Evolutionary conservation across 2,888 invertebrate genomes (phyloP).

Genomic region (Sipha maydis): DNA sequence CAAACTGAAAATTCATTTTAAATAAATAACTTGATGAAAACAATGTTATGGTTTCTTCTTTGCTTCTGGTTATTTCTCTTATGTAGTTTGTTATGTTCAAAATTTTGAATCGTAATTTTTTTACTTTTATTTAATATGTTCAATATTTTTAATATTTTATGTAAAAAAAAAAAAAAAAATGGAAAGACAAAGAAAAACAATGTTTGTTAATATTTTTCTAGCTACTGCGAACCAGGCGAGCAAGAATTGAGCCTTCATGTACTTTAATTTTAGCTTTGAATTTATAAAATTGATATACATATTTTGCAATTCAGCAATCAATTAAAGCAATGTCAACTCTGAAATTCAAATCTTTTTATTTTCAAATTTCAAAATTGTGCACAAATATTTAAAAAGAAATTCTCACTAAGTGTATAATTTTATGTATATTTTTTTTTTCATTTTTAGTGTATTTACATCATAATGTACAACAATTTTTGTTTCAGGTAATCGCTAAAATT

Average conservation of each 20-base stretch:
- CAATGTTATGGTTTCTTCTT: neutral
- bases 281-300: constrained; percentile 59
- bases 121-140: neutral
- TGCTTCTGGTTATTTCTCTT: constrained; percentile 4
- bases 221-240: constrained; percentile 61
- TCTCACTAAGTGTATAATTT: constrained; percentile 54
- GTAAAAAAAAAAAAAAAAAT: neutral
- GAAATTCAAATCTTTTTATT: constrained; percentile 58
- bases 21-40: neutral
- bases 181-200: constrained; percentile 23
- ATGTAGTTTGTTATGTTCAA: constrained; percentile 33
- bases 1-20: constrained; percentile 33
- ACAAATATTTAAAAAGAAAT: constrained; percentile 52
- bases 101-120: constrained; percentile 50
- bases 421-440: constrained; percentile 45
- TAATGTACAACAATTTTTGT: constrained; percentile 61
- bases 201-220: constrained; percentile 60
- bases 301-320: constrained; percentile 56
- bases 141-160: neutral
- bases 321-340: constrained; percentile 58
- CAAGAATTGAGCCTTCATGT: constrained; percentile 61
- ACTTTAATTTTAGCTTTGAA: constrained; percentile 62
- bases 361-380: constrained; percentile 61
- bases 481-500: constrained; percentile 60
- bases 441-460: constrained; percentile 59